A percentile compares a stretch with the other conserved stretches of the same genome.
phyloP scores from a whole-genome alignment of 2,888 invertebrate species.

The Mimumesa dahlbomi region DNA sequence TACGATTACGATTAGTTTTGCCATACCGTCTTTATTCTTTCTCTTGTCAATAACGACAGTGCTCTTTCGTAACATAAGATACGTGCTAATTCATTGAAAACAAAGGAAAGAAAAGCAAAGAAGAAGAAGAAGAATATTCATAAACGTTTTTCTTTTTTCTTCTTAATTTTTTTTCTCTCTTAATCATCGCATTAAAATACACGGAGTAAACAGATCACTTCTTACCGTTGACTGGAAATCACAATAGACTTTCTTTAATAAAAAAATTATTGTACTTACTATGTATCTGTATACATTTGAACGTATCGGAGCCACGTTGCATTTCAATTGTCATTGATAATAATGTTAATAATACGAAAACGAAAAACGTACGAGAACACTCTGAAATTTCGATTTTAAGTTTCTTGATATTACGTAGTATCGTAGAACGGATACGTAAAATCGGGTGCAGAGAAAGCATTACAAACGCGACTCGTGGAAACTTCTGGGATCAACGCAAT shows the following conservation, averaged over 20 bases:
- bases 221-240: neutral
- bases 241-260: no score
- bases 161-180: no score
- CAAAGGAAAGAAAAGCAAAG: neutral
- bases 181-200: neutral
- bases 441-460: conserved; percentile 41
- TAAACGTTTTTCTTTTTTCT: neutral
- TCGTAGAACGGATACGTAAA: conserved; percentile 34
- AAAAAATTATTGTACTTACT: neutral
- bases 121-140: neutral
- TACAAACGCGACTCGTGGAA: conserved; percentile 71
- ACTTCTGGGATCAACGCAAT: conserved; percentile 72
- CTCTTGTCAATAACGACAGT: conserved; percentile 24
- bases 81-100: neutral
- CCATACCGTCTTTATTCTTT: conserved; percentile 31
- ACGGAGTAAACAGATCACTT: conserved; percentile 10
- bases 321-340: no score
- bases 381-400: neutral
- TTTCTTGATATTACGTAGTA: conserved; percentile 17
- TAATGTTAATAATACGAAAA: no score
- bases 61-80: conserved; percentile 1
- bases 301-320: no score
- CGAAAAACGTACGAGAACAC: no score
- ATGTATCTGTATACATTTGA: no score
- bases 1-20: conserved; percentile 44